phyloP scores from a whole-genome alignment of 2,888 invertebrate species.

The Cyaniris semiargus region DNA sequence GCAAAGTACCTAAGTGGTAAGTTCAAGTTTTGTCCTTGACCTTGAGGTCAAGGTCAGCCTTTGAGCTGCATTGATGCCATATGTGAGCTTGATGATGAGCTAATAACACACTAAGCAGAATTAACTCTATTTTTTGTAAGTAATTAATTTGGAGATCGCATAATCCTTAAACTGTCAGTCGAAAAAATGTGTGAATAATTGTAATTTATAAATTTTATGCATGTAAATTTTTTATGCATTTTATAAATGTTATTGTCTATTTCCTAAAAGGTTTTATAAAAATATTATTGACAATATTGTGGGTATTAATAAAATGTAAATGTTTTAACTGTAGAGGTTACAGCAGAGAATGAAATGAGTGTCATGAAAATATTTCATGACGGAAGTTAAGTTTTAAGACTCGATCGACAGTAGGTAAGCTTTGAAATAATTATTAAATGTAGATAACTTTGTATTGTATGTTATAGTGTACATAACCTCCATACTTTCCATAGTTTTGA shows the following conservation, averaged over 20 bases:
- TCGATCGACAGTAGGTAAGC: not conserved
- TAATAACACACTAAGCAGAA: not conserved
- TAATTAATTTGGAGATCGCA: not conserved
- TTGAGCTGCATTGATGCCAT: not conserved
- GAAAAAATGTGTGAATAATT: too few relatives aligned
- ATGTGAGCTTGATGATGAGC: not conserved
- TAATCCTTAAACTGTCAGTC: not conserved
- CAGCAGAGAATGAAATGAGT: not conserved
- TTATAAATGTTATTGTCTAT: too few relatives aligned
- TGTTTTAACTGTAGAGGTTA: not conserved
- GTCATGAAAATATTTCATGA: not conserved
- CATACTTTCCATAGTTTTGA: not conserved
- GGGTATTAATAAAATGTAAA: not conserved
- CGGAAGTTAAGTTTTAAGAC: not conserved
- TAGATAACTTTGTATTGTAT: not conserved
- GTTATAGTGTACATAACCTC: not conserved
- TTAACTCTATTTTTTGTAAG: not conserved
- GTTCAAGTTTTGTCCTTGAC: conserved; percentile 20
- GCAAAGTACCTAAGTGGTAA: conserved; percentile 4
- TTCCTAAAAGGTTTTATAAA: too few relatives aligned
- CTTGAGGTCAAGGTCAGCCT: conserved; percentile 11
- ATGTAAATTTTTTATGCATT: too few relatives aligned
- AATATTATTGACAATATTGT: not conserved
- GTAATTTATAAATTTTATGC: too few relatives aligned
- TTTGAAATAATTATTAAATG: not conserved